A percentile compares a stretch with the other conserved stretches of the same genome.
Conservation (phyloP, 2,888 invertebrate species). For the Oxyteleia sp. region DNA sequence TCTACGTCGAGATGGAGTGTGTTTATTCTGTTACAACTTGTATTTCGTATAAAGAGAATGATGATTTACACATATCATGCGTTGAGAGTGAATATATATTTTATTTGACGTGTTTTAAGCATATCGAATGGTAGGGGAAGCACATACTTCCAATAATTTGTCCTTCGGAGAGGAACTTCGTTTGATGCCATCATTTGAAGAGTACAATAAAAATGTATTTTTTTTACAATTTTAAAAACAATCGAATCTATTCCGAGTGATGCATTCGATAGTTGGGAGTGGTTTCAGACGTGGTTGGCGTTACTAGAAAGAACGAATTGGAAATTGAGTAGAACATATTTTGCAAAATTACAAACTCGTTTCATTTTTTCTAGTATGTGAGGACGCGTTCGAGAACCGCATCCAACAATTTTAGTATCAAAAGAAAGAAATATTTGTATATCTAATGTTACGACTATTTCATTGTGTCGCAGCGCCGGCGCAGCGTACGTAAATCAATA, state of each 20-base stretch:
- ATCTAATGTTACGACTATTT: constrained; percentile 68
- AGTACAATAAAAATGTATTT: constrained; percentile 68
- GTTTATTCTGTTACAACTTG: constrained; percentile 64
- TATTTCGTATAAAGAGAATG: constrained; percentile 50
- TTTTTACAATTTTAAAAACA: constrained; percentile 64
- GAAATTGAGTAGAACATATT: neutral
- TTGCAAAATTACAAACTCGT: too few species aligned
- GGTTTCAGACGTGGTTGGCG: neutral
- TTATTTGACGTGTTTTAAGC: constrained; percentile 49
- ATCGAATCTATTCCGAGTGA: constrained; percentile 50
- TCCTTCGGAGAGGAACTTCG: constrained; percentile 37
- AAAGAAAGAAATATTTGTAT: constrained; percentile 67
- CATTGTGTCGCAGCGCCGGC: constrained; percentile 72
- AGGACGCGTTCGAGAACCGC: constrained; percentile 23
- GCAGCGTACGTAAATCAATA: constrained; percentile 70
- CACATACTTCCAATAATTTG: constrained; percentile 58
- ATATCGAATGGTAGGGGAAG: constrained; percentile 30
- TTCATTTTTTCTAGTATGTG: constrained; percentile 19
- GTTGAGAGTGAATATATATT: constrained; percentile 54
- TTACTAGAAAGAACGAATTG: constrained; percentile 14
- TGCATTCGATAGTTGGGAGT: constrained; percentile 40
- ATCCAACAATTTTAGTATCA: constrained; percentile 49
- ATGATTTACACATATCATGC: constrained; percentile 68
- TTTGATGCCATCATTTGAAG: constrained; percentile 63
- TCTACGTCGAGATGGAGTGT: constrained; percentile 43